Conservation (phyloP, 2,888 invertebrate species). For the Sesia bembeciformis region DNA sequence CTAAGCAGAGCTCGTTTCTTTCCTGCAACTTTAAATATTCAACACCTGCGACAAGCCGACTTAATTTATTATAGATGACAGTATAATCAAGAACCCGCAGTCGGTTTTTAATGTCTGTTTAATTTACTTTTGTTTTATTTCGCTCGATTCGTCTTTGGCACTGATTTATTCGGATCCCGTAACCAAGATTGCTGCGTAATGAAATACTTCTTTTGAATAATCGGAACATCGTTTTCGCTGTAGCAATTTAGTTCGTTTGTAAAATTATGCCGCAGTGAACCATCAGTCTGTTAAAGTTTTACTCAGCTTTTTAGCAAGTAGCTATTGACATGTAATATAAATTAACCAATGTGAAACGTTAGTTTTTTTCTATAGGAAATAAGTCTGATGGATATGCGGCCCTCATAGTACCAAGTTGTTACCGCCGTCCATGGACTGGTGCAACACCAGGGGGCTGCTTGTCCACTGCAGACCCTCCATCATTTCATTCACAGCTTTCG, state of each 20-base stretch:
- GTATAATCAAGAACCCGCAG: constrained; percentile 36
- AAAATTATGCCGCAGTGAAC: background rate
- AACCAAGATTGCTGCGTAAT: background rate
- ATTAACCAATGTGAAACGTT: too few species aligned
- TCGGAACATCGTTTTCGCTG: background rate
- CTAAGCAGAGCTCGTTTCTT: constrained; percentile 14
- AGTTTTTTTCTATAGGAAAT: too few species aligned
- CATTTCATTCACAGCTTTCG: background rate
- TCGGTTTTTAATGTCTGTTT: constrained; percentile 41
- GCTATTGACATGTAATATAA: too few species aligned
- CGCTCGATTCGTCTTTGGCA: constrained; percentile 11
- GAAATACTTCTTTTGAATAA: background rate
- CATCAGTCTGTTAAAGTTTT: too few species aligned
- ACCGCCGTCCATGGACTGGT: too few species aligned
- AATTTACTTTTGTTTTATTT: constrained; percentile 25
- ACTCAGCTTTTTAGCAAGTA: too few species aligned
- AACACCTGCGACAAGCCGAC: constrained; percentile 35
- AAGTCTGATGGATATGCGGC: too few species aligned
- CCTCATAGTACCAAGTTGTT: too few species aligned
- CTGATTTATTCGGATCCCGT: background rate
- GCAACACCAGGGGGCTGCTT: too few species aligned
- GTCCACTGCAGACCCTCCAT: too few species aligned
- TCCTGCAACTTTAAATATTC: constrained; percentile 36
- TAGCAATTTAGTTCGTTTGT: background rate
- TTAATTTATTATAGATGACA: constrained; percentile 41